phyloP scores from a whole-genome alignment of 2,797 vertebrate genomes.

The Enteromius fasciolatus region DNA sequence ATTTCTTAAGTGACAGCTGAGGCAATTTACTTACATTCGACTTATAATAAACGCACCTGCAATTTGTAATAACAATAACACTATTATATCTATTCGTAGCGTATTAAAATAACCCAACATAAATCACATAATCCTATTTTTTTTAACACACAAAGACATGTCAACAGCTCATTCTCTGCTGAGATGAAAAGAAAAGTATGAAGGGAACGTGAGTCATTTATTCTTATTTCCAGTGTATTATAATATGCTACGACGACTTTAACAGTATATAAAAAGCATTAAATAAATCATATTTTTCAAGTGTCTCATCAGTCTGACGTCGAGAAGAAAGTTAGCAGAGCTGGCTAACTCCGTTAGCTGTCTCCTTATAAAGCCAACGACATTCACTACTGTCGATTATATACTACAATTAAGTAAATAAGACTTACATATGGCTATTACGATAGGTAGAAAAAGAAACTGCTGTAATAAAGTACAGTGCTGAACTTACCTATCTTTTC shows the following conservation, averaged over 20 bases:
- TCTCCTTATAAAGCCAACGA: background rate
- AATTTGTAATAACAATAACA: background rate
- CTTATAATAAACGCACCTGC: background rate
- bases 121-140: background rate
- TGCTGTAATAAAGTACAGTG: constrained; percentile 47
- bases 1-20: background rate
- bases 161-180: constrained; percentile 12
- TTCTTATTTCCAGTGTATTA: background rate
- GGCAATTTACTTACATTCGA: background rate
- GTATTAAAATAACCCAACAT: background rate
- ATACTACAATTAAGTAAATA: background rate
- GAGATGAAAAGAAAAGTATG: background rate
- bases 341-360: constrained; percentile 42
- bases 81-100: background rate
- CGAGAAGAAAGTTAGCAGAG: constrained; percentile 50
- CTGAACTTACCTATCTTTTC: constrained; percentile 52
- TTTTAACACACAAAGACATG: background rate
- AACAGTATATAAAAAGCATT: background rate
- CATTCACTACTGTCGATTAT: background rate
- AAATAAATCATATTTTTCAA: background rate
- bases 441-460: background rate
- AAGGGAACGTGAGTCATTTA: background rate
- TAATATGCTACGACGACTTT: background rate
- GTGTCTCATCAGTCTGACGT: constrained; percentile 23
- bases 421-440: background rate